phyloP scores from a whole-genome alignment of 2,113 vertebrate species.

The Scophthalmus maximus region DNA sequence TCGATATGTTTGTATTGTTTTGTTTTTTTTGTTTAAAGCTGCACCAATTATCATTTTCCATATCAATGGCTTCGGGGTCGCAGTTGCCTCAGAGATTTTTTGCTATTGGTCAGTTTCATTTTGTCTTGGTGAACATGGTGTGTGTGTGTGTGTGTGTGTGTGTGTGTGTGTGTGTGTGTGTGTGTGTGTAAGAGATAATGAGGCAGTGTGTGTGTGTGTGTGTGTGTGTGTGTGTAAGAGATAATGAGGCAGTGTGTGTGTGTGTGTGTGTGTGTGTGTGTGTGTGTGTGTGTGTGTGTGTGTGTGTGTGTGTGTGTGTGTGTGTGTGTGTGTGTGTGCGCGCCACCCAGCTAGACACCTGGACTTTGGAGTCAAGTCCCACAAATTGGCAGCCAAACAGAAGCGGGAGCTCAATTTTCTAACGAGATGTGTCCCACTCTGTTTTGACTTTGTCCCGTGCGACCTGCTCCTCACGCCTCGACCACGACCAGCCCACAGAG shows the following conservation, averaged over 20 bases:
- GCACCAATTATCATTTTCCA: too few species aligned
- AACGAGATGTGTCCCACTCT: not conserved
- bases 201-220: too few species aligned
- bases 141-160: not conserved
- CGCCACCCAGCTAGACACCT: slow-evolving; percentile 43
- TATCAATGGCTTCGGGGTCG: slow-evolving; percentile 36
- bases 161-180: slow-evolving; percentile 34
- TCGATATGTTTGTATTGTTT: too few species aligned
- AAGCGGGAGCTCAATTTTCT: slow-evolving; percentile 21
- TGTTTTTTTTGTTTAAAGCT: too few species aligned
- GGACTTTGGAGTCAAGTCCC: slow-evolving; percentile 35
- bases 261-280: not conserved
- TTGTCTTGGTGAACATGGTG: too few species aligned
- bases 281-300: slow-evolving; percentile 44
- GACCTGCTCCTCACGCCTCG: too few species aligned
- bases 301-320: slow-evolving; percentile 46
- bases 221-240: too few species aligned
- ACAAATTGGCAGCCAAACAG: slow-evolving; percentile 39
- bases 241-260: not conserved
- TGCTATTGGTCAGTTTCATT: slow-evolving; percentile 44
- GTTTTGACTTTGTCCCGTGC: too few species aligned
- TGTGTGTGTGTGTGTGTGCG: slow-evolving; percentile 45
- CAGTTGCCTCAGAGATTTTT: slow-evolving; percentile 29
- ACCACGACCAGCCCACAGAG: too few species aligned
- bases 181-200: too few species aligned